Percentiles rank a stretch among this genome's conserved stretches.
Conservation (phyloP, 2,113 vertebrate genomes). For the Nipponia nippon region DNA sequence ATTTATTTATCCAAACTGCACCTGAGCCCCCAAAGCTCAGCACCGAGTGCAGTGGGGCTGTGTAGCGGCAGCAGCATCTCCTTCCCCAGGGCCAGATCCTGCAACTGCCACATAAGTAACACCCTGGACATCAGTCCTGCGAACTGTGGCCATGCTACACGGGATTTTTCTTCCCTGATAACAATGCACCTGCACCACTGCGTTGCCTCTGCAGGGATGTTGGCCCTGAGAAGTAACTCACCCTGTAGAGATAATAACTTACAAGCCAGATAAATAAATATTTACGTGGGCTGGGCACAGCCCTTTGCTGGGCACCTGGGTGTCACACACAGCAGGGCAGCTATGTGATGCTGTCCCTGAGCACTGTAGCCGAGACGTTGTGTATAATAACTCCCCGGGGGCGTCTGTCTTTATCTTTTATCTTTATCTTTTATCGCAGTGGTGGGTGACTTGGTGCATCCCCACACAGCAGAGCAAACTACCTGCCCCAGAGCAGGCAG, state of each 20-base stretch:
- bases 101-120: accelerated
- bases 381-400: background rate
- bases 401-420: background rate
- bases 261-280: background rate
- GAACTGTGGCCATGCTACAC: accelerated
- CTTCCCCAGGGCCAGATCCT: background rate
- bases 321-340: background rate
- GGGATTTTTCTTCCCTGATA: background rate
- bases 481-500: background rate
- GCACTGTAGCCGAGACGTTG: background rate
- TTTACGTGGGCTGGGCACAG: background rate
- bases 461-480: accelerated
- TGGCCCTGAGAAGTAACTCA: background rate
- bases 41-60: background rate
- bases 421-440: background rate
- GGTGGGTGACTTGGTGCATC: background rate
- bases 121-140: accelerated
- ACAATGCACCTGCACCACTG: accelerated
- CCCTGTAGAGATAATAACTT: background rate
- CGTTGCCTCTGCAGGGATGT: background rate
- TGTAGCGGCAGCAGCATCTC: accelerated
- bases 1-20: background rate
- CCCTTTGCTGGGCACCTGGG: background rate
- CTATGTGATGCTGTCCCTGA: background rate
- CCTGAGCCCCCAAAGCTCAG: background rate